A percentile compares a stretch with the other conserved stretches of the same genome.
Conservation (phyloP, 2,888 invertebrate species). For the Acleris cristana region DNA sequence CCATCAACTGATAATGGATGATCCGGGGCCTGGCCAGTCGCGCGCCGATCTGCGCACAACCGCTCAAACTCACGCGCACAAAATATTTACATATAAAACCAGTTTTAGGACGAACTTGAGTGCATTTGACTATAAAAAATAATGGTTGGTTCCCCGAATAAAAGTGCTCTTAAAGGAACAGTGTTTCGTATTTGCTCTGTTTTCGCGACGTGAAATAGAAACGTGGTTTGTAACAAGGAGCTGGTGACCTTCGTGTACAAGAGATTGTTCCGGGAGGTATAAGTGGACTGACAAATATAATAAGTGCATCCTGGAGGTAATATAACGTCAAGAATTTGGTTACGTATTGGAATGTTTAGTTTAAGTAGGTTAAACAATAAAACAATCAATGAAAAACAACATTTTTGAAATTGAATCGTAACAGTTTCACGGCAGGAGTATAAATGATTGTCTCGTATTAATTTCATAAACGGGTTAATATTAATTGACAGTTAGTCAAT, state of each 20-base stretch:
- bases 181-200: conserved; percentile 48
- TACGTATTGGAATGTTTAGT: no score
- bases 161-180: conserved; percentile 50
- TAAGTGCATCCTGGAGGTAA: conserved; percentile 16
- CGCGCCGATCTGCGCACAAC: conserved; percentile 66
- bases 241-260: conserved; percentile 7
- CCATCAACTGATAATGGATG: conserved; percentile 79
- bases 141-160: conserved; percentile 52
- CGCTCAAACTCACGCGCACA: conserved; percentile 42
- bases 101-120: conserved; percentile 44
- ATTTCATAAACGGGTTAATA: no score
- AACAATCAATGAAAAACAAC: no score
- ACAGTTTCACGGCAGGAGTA: no score
- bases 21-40: conserved; percentile 74
- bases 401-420: no score
- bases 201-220: conserved; percentile 34
- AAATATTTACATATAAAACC: conserved; percentile 27
- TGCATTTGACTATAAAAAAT: conserved; percentile 60
- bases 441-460: no score
- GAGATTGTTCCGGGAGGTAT: conserved; percentile 10
- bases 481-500: no score
- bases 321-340: not conserved
- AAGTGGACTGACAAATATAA: not conserved
- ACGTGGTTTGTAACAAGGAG: conserved; percentile 18
- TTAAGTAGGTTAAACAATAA: no score